Evolutionary conservation across 2,888 invertebrate genomes (phyloP).

Genomic region (Caenorhabditis macrosperma): DNA sequence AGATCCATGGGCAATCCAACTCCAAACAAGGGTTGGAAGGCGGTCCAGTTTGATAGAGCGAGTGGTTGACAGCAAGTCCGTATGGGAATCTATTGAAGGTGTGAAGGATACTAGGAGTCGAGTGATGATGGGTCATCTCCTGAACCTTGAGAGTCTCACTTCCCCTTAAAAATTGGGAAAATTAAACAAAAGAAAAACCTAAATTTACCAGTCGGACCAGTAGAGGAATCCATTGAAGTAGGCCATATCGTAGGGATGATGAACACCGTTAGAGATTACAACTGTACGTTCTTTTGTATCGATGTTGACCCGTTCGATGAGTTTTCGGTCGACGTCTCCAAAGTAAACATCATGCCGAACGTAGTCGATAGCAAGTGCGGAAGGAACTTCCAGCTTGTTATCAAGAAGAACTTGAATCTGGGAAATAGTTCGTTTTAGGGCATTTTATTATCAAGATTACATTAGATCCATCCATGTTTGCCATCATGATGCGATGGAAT

Average conservation of each 20-base stretch:
- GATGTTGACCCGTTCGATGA: conserved; percentile 70
- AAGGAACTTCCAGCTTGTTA: conserved; percentile 64
- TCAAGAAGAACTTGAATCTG: conserved; percentile 63
- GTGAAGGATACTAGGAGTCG: conserved; percentile 61
- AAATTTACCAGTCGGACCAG: conserved; percentile 67
- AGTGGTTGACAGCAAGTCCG: conserved; percentile 69
- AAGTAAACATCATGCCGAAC: conserved; percentile 68
- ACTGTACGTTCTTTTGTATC: conserved; percentile 53
- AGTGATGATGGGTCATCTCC: conserved; percentile 60
- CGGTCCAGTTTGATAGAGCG: conserved; percentile 58
- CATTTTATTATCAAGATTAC: too few species aligned
- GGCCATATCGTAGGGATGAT: conserved; percentile 65
- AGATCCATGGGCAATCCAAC: conserved; percentile 63
- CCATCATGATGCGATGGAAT: conserved; percentile 91
- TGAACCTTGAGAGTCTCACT: conserved; percentile 64
- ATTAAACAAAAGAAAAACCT: not conserved
- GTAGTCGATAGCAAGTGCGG: conserved; percentile 66
- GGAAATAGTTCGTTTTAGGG: too few species aligned
- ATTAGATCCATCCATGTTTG: conserved; percentile 95
- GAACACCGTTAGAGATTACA: conserved; percentile 61
- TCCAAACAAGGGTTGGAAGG: conserved; percentile 53
- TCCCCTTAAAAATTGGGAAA: conserved; percentile 47
- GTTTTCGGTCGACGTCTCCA: conserved; percentile 60
- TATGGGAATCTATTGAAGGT: conserved; percentile 66
- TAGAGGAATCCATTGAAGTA: conserved; percentile 68